Percentiles rank a stretch among this genome's conserved stretches.
Evolutionary conservation across 2,797 vertebrate species (phyloP).

Genomic region (Ataeniobius toweri): DNA sequence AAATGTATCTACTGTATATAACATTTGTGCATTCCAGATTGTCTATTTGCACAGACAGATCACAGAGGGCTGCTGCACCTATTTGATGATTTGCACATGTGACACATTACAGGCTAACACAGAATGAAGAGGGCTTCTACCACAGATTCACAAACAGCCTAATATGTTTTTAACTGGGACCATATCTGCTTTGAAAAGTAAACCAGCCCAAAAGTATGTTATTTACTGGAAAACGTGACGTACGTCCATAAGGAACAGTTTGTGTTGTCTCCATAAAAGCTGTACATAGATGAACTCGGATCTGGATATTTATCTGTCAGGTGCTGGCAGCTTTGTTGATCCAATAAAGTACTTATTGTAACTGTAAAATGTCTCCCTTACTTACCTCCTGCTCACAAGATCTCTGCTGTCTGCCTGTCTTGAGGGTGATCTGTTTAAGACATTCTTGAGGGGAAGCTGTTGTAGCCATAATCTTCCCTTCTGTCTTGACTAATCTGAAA

Average conservation of each 20-base stretch:
- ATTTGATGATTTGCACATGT: slow-evolving; percentile 58
- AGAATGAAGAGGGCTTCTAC: slow-evolving; percentile 59
- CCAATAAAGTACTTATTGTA: slow-evolving; percentile 77
- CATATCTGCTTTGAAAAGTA: slow-evolving; percentile 51
- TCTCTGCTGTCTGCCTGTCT: too few relatives aligned
- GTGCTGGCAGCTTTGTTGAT: slow-evolving; percentile 61
- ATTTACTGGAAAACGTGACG: slow-evolving; percentile 53
- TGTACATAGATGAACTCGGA: slow-evolving; percentile 72
- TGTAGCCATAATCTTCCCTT: too few relatives aligned
- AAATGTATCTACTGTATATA: slow-evolving; percentile 65
- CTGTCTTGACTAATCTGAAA: too few relatives aligned
- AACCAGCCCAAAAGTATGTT: slow-evolving; percentile 63
- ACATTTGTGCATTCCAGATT: slow-evolving; percentile 46
- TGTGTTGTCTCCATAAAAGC: slow-evolving; percentile 53
- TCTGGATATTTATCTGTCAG: slow-evolving; percentile 74
- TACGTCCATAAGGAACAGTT: slow-evolving; percentile 46
- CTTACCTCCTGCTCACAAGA: background rate
- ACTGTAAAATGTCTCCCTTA: slow-evolving; percentile 40
- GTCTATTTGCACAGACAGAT: slow-evolving; percentile 36
- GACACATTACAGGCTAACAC: slow-evolving; percentile 49
- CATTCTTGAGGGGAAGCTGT: too few relatives aligned
- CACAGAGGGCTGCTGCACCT: slow-evolving; percentile 49
- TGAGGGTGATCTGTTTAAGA: too few relatives aligned
- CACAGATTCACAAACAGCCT: slow-evolving; percentile 39
- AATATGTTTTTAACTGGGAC: slow-evolving; percentile 63